Conservation (phyloP, 2,113 vertebrate genomes). For the Plestiodon gilberti region DNA sequence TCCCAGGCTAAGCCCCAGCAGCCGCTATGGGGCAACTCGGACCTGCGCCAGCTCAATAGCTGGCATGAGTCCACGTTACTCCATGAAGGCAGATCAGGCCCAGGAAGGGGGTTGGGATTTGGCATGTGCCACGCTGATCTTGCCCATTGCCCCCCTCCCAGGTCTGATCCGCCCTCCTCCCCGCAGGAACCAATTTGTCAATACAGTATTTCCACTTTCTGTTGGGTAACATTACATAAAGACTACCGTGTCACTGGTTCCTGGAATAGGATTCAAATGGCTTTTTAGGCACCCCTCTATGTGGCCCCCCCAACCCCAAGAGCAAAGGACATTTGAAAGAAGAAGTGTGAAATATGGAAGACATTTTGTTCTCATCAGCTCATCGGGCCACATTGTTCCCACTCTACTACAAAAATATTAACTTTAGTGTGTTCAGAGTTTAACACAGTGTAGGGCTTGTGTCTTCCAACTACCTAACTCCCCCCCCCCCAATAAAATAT, state of each 20-base stretch:
- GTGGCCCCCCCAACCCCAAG: too few species aligned
- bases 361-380: background rate
- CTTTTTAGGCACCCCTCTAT: background rate
- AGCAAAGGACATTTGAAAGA: too few species aligned
- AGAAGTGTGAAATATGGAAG: background rate
- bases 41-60: too few species aligned
- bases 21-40: too few species aligned
- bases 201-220: background rate
- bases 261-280: background rate
- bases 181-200: background rate
- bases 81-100: too few species aligned
- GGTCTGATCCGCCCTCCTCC: too few species aligned
- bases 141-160: too few species aligned
- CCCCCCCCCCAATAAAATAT: background rate
- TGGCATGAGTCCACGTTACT: too few species aligned
- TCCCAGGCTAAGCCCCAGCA: too few species aligned
- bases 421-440: background rate
- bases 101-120: too few species aligned
- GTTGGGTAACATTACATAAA: background rate
- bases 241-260: background rate
- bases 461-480: background rate
- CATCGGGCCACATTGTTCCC: background rate
- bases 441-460: background rate
- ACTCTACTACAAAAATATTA: background rate
- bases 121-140: too few species aligned